These are phyloP conservation scores for Lepidochrysops patricia DNA, from an alignment of 2,888 invertebrate genomes.

Conservation along the genomic window DNA sequence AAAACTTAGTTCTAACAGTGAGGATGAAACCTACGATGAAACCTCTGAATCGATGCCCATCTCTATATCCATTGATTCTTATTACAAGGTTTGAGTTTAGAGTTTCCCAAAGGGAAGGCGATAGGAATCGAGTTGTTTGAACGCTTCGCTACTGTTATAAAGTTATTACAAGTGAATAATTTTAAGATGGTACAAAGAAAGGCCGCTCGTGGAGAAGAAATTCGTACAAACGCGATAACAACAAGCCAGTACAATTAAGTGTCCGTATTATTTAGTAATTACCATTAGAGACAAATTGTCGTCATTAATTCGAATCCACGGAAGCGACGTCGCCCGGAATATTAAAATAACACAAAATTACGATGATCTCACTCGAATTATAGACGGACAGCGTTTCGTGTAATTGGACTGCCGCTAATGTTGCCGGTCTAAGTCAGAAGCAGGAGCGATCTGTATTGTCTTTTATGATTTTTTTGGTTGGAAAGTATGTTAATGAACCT, in stretches of 20 bases:
- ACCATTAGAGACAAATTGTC: conserved; percentile 10
- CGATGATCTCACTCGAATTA: conserved; percentile 57
- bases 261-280: conserved; percentile 1
- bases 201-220: background rate
- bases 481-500: too few species aligned
- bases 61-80: too few species aligned
- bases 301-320: conserved; percentile 20
- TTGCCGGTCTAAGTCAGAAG: conserved; percentile 31
- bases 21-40: too few species aligned
- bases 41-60: too few species aligned
- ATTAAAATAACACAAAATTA: conserved; percentile 56
- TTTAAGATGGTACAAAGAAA: background rate
- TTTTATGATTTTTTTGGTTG: too few species aligned
- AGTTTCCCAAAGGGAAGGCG: too few species aligned
- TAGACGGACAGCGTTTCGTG: conserved; percentile 42
- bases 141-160: too few species aligned
- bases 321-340: conserved; percentile 40
- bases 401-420: conserved; percentile 49
- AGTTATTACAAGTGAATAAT: too few species aligned
- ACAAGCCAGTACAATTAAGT: background rate
- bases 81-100: too few species aligned
- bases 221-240: background rate
- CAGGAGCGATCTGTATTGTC: conserved; percentile 5
- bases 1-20: too few species aligned
- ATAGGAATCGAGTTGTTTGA: too few species aligned